phyloP scores from a whole-genome alignment of 2,113 vertebrate genomes.

The Notarius quadriscutis region DNA sequence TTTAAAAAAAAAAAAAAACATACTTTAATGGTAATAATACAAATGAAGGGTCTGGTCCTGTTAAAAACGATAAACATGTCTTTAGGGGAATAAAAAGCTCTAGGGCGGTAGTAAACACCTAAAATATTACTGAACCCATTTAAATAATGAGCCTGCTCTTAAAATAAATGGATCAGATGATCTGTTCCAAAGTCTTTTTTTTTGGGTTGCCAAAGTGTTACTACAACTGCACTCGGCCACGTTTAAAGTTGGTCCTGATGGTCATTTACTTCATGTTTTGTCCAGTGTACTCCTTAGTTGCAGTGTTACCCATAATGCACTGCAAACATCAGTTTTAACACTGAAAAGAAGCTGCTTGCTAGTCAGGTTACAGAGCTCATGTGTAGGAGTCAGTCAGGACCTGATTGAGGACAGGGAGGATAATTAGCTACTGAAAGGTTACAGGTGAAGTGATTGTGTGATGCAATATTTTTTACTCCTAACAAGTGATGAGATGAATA shows the following conservation, averaged over 20 bases:
- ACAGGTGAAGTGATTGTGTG: not conserved
- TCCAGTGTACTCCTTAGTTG: not conserved
- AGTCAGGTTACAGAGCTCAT: not conserved
- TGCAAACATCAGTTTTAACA: not conserved
- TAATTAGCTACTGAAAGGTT: not conserved
- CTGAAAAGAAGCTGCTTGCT: not conserved
- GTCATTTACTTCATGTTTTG: too few species aligned
- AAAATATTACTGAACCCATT: too few species aligned
- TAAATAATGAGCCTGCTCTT: too few species aligned
- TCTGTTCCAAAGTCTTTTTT: too few species aligned
- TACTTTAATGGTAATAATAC: not conserved
- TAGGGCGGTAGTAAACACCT: too few species aligned
- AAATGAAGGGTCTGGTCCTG: not conserved
- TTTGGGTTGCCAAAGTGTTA: too few species aligned
- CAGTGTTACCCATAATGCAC: not conserved
- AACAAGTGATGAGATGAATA: not conserved
- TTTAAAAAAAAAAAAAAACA: too few species aligned
- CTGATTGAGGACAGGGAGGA: not conserved
- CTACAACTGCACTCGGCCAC: too few species aligned
- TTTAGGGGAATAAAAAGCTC: not conserved
- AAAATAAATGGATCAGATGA: too few species aligned
- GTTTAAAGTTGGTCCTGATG: too few species aligned
- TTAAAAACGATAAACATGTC: not conserved
- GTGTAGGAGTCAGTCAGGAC: not conserved
- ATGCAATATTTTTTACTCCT: too few species aligned